Percentiles rank a stretch among this genome's conserved stretches.
Evolutionary conservation across 2,797 vertebrate genomes (phyloP).

Genomic region (Oryzias dopingdopingensis): DNA sequence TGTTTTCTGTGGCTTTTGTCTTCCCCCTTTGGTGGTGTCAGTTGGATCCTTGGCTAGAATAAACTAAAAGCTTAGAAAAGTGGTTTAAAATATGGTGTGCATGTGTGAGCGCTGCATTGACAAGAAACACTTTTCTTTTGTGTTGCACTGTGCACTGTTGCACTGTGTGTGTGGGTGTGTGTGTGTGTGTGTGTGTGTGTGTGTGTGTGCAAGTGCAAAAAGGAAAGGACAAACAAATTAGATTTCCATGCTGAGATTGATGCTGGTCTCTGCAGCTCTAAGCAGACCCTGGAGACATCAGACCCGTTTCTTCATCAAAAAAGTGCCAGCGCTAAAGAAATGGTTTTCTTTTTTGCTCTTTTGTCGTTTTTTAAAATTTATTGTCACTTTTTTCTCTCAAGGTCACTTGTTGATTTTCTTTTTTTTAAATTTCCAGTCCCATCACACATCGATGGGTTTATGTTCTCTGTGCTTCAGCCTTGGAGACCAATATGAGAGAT

Average conservation of each 20-base stretch:
- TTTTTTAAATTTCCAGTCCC: conserved; percentile 35
- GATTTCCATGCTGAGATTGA: conserved; percentile 50
- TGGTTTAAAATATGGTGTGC: neutral
- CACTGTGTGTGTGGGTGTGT: too few species aligned
- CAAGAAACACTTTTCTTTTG: conserved; percentile 5
- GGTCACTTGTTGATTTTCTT: conserved; percentile 23
- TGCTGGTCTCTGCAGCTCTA: conserved; percentile 42
- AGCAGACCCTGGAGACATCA: conserved; percentile 52
- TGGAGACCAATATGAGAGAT: conserved; percentile 17
- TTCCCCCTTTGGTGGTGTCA: too few species aligned
- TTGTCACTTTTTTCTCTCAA: conserved; percentile 42
- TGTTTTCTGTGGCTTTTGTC: too few species aligned
- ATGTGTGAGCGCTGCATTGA: too few species aligned
- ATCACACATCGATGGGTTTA: conserved; percentile 69
- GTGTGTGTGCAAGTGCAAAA: neutral
- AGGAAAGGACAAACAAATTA: conserved; percentile 18
- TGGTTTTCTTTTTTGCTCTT: too few species aligned
- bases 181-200: neutral
- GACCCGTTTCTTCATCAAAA: conserved; percentile 64
- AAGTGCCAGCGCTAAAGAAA: too few species aligned
- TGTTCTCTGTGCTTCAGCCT: conserved; percentile 54
- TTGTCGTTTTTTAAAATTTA: conserved; percentile 22
- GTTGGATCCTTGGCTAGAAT: too few species aligned
- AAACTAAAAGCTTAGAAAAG: neutral
- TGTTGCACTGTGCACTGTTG: neutral